phyloP scores from a whole-genome alignment of 2,888 invertebrate species.

The Balanococcus diminutus region DNA sequence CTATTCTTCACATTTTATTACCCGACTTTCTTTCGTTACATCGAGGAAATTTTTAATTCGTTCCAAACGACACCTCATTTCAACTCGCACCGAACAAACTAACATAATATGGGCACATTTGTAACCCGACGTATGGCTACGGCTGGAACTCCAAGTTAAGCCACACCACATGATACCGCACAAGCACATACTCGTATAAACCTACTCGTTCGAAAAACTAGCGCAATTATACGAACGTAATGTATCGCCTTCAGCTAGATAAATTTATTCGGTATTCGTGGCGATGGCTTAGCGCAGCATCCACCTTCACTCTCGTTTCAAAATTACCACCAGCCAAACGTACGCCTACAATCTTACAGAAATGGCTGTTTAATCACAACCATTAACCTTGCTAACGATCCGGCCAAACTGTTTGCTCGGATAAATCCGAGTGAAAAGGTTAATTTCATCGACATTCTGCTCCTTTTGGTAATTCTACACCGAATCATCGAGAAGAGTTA shows the following conservation, averaged over 20 bases:
- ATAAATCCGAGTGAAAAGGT: background rate
- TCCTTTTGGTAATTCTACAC: too few relatives aligned
- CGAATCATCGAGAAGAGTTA: too few relatives aligned
- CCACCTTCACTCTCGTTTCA: conserved; percentile 8
- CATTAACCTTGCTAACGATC: conserved; percentile 27
- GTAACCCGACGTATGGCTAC: background rate
- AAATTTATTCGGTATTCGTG: background rate
- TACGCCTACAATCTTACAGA: background rate
- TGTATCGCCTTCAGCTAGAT: conserved; percentile 10
- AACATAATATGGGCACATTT: too few relatives aligned
- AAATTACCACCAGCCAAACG: conserved; percentile 19
- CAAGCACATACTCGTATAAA: background rate
- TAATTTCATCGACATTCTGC: background rate
- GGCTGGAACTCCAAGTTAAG: too few relatives aligned
- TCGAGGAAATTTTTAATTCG: background rate
- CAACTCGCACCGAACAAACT: too few relatives aligned
- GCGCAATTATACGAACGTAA: conserved; percentile 8
- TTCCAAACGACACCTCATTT: background rate
- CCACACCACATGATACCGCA: background rate
- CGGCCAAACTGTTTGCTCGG: background rate
- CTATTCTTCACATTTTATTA: background rate
- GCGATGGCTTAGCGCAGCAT: background rate
- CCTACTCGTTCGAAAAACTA: conserved; percentile 24
- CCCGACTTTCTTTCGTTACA: background rate
- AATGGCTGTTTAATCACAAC: conserved; percentile 6